Evolutionary conservation across 2,888 invertebrate genomes (phyloP), one percentile per base, ranked within the genome.

Genomic region (Alsophila aescularia): DNA sequence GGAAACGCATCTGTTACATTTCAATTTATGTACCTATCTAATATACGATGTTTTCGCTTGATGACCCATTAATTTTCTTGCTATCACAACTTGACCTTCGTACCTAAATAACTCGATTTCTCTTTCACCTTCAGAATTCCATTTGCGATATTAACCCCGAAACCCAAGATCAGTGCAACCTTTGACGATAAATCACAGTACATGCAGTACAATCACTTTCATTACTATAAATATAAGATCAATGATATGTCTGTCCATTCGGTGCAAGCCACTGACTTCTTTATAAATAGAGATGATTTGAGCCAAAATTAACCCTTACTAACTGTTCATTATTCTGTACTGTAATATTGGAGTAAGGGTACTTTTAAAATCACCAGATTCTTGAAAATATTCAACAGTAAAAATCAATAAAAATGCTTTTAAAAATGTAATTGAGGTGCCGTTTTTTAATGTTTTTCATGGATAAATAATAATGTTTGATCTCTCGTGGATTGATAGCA

Each of bases 201-300:
- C 16, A 31, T 29, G 3, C 45, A 27, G 15, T 29, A 29, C 14
- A 7, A 62, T 64, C 64, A 66, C 66, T 71, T 69, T 69, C 54
- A 50, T 49, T 29, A 47, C 66, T 77, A 76, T 66, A 75, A 72
- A 81, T 80, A 80, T 56, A 60, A 52, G 52, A 64, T 58, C 66
- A 66, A 66, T 55, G 62, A 52, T 53, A 67, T 56, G 57, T 65
- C 73, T 71, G 77, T 75, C 78, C 75, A 78, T 75, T 78, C 69
- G 39, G 66, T 69, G 62, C 62, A 81, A 79, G 84, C 81, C 84
- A 85, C 79, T 80, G 83, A 80, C 80, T 80, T 66, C 62, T 62
- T 45, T 76, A 75, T 73, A 77, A 79, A 81, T 80, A 78, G 69
- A 60, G 12, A 27, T 41, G 53, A 35, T 45, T 41, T 47, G 54